Base-by-base conservation (phyloP, 2,888 invertebrate species). In the Acleris emargana region DNA sequence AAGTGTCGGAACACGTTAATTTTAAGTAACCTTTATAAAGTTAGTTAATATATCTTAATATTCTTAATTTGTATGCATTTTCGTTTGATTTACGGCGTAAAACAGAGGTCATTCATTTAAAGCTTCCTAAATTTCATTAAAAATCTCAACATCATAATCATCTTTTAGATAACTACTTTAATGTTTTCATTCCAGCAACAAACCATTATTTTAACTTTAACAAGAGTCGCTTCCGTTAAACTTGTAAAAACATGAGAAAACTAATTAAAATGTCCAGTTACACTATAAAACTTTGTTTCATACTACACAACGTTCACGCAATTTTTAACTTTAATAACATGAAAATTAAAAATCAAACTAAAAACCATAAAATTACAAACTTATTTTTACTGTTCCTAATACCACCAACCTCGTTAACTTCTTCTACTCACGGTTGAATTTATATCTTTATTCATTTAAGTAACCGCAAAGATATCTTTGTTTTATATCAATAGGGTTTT, bases 241-340 rank as follows among this genome's bases (percentile, higher is more conserved):
- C 59, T 68, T 57, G 62, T 66, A 67, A 59, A 64, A 67, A 69
- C 68, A 73, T 73, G 73, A 68, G 73, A 75, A 76, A 73, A 70
- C 55, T 69, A 73, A 76, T 77, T 75, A 74, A 67, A 71, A 73
- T 71, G 58, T 70, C 68, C 72, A 71, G 70, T 72, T 74, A 71
- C 61, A 63, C 54, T 50, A 57, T 64, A 58, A 52, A 60, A 62
- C 52, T 69, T 49, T 67, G 62, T 53, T 64, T 43, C 54, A 28
- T 58, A 51, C 42, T 22, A 47, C 22, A 49, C 51, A 50, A n/a
- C 13, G 20, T 45, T 58, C 58, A 66, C 50, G 43, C 43, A 18
- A 60, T 59, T 55, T 49, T 63, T 20, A 60, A 28, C 51, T 53
- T 45, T 69, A 62, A 54, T 11, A 22, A n/a, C 28, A 32, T 61